These are phyloP conservation scores for Chaetodon trifasciatus DNA, from an alignment of 2,797 vertebrate species.

Conservation along the genomic window DNA sequence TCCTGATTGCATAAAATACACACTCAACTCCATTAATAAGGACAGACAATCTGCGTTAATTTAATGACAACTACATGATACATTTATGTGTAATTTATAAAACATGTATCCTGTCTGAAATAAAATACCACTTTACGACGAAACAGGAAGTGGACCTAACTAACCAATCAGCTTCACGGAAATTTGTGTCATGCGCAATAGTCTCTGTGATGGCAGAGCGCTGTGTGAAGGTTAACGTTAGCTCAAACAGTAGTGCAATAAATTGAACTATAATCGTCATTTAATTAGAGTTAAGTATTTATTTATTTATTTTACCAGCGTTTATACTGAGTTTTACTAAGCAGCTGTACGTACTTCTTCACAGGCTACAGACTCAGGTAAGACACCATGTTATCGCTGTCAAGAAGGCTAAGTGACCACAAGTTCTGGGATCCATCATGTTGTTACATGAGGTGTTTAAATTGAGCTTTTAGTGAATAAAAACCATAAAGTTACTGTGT, in stretches of 20 bases:
- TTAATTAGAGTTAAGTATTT: too few species aligned
- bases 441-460: not conserved
- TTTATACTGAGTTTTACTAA: accelerated
- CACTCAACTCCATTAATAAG: not conserved
- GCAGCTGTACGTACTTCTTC: not conserved
- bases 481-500: too few species aligned
- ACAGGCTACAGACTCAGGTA: slow-evolving; percentile 20
- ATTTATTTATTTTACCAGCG: not conserved
- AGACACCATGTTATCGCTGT: not conserved
- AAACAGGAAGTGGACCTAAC: slow-evolving; percentile 33
- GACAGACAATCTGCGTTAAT: accelerated
- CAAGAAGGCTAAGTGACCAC: not conserved
- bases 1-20: accelerated
- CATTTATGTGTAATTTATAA: not conserved
- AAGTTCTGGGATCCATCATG: not conserved
- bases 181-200: slow-evolving; percentile 12
- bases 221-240: slow-evolving; percentile 50
- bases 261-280: accelerated
- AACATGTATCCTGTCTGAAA: accelerated
- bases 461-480: not conserved
- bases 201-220: not conserved
- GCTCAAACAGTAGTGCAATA: accelerated
- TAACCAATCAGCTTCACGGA: slow-evolving; percentile 35
- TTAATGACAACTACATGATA: accelerated
- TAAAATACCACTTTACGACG: not conserved